A percentile compares a stretch with the other conserved stretches of the same genome.
Evolutionary conservation across 2,113 vertebrate species (phyloP).

Genomic region (Chinchilla lanigera): DNA sequence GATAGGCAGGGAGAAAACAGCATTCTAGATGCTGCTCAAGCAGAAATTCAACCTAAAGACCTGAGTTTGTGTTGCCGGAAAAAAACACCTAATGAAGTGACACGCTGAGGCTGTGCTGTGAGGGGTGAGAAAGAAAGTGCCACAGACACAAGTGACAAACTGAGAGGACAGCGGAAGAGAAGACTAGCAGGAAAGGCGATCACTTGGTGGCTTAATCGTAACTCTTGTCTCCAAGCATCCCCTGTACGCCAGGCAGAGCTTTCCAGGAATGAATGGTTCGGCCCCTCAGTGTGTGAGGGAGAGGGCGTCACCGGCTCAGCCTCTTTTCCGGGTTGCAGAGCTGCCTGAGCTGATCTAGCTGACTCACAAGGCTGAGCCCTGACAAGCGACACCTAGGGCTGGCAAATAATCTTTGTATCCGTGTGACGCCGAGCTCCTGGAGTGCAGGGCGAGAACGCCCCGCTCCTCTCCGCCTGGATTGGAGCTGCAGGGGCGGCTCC

Average conservation of each 20-base stretch:
- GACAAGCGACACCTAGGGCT: neutral
- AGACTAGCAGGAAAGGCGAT: neutral
- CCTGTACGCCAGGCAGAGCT: neutral
- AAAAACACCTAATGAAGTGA: neutral
- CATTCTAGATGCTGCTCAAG: neutral
- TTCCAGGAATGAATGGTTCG: fast-evolving
- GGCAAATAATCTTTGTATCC: neutral
- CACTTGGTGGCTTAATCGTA: fast-evolving
- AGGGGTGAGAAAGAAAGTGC: neutral
- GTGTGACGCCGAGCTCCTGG: neutral
- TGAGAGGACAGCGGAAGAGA: neutral
- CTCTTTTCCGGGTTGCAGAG: neutral
- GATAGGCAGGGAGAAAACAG: neutral
- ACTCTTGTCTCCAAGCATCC: fast-evolving
- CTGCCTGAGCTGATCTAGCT: neutral
- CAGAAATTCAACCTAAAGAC: neutral
- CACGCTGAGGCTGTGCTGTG: neutral
- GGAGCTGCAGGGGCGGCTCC: neutral
- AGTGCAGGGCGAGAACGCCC: neutral
- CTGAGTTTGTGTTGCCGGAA: neutral
- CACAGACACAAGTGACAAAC: neutral
- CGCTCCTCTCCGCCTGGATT: fast-evolving
- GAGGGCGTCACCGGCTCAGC: neutral
- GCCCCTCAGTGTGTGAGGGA: neutral
- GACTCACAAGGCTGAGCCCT: fast-evolving